Conservation (phyloP, 2,797 vertebrate species). For the Squalus acanthias region DNA sequence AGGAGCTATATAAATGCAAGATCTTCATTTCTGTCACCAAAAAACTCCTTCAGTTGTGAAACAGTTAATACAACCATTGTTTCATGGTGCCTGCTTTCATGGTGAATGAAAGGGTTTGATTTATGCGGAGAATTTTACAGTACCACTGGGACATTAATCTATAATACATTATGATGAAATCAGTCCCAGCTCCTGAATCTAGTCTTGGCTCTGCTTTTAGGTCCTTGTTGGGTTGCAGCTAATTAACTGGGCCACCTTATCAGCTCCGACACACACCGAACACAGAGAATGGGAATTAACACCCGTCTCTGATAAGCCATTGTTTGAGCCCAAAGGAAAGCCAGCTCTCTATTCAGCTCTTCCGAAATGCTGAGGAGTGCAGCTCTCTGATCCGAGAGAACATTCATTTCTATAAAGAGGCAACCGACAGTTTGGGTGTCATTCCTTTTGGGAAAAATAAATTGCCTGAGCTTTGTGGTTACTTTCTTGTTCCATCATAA, state of each 20-base stretch:
- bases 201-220: constrained; percentile 31
- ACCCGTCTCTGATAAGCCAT: constrained; percentile 32
- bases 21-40: neutral
- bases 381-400: constrained; percentile 29
- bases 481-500: neutral
- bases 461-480: constrained; percentile 5
- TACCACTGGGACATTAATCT: constrained; percentile 31
- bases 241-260: constrained; percentile 69
- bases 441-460: neutral
- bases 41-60: neutral
- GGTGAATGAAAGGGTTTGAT: constrained; percentile 27
- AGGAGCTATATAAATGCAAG: neutral
- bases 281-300: constrained; percentile 39
- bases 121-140: constrained; percentile 35
- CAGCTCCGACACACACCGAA: constrained; percentile 58
- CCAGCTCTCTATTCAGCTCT: constrained; percentile 18
- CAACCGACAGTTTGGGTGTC: constrained; percentile 13
- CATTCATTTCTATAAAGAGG: constrained; percentile 30
- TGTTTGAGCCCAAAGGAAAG: constrained; percentile 36
- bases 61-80: constrained; percentile 33
- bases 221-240: constrained; percentile 53
- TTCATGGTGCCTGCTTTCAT: constrained; percentile 30
- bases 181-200: constrained; percentile 29
- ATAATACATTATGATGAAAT: constrained; percentile 36
- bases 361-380: constrained; percentile 28